These are phyloP conservation scores for Pseudorhombus dupliciocellatus DNA, from an alignment of 2,113 vertebrate genomes.

Conservation along the genomic window DNA sequence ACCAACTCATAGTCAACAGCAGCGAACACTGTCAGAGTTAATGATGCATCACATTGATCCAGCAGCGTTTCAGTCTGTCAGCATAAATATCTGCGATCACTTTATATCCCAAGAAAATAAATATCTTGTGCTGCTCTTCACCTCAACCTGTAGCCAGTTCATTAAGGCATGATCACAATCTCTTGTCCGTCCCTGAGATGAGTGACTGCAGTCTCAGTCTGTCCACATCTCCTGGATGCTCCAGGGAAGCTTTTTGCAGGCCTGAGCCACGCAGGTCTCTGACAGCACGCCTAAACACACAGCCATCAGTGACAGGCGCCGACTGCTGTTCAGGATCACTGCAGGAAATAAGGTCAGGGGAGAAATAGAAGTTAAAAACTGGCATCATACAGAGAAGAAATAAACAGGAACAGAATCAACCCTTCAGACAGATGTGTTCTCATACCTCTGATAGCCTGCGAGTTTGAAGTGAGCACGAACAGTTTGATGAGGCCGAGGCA, in stretches of 20 bases:
- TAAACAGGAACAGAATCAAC: too few species aligned
- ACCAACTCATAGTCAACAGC: too few species aligned
- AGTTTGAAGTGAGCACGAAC: constrained; percentile 94
- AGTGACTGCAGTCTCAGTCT: constrained; percentile 10
- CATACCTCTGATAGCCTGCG: constrained; percentile 92
- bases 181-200: constrained; percentile 16
- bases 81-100: too few species aligned
- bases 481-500: constrained; percentile 92
- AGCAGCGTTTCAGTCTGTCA: background rate
- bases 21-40: too few species aligned
- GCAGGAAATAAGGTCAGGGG: constrained; percentile 29
- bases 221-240: constrained; percentile 57
- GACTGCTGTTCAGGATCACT: constrained; percentile 91
- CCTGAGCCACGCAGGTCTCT: constrained; percentile 83
- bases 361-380: background rate
- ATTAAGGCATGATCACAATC: background rate
- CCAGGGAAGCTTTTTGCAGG: constrained; percentile 80
- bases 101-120: too few species aligned
- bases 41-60: too few species aligned
- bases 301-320: constrained; percentile 83
- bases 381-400: background rate
- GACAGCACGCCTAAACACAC: constrained; percentile 85
- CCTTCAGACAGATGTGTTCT: background rate
- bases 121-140: background rate
- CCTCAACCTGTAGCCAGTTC: background rate